Evolutionary conservation across 2,797 vertebrate genomes (phyloP), one percentile per base, ranked within the genome.

Genomic region (Neosilurus mollespiculum): DNA sequence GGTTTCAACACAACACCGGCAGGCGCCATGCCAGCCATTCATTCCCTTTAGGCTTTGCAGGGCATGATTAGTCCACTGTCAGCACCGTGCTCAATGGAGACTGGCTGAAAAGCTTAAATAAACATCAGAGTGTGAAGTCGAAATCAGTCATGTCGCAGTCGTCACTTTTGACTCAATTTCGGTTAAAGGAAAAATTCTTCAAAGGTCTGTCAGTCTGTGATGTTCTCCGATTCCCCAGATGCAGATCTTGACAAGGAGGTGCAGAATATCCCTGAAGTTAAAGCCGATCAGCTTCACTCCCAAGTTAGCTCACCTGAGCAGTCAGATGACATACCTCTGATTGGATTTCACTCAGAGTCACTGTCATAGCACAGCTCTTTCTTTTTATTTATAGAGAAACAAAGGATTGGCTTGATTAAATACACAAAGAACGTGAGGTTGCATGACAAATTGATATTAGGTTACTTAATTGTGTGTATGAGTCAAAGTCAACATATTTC

Each of bases 21-120:
- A 53, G 86, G 87, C 81, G 8, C 22, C 49, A 78, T 78, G 86
- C 83, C 87, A 87, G 77, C 76, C 78, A 81, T 86, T 88, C 84
- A 86, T 85, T 76, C 65, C 78, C 79, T 75, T 73, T 67, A 78
- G 59, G 77, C 80, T 65, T 81, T 24, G 54, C 58, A 51, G 71
- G 75, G 66, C 85, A 73, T 15, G 67, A 81, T 79, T 66, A 81
- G 58, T 78, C 54, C 53, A 70, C 73, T 86, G 85, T 72, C 85
- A 80, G 69, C 81, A 77, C 82, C 58, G 59, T 26, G 72, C 83
- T 65, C 58, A n/a, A 82, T 61, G 14, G 26, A 8, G 69, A 80
- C 78, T 54, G 9, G 30, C 81, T 80, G 82, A 70, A 83, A 85
- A 85, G 71, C 18, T 81, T 83, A 59, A 85, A 75, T 54, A 82